Base-by-base conservation (phyloP, 2,888 invertebrate species). In the Anarsia innoxiella region DNA sequence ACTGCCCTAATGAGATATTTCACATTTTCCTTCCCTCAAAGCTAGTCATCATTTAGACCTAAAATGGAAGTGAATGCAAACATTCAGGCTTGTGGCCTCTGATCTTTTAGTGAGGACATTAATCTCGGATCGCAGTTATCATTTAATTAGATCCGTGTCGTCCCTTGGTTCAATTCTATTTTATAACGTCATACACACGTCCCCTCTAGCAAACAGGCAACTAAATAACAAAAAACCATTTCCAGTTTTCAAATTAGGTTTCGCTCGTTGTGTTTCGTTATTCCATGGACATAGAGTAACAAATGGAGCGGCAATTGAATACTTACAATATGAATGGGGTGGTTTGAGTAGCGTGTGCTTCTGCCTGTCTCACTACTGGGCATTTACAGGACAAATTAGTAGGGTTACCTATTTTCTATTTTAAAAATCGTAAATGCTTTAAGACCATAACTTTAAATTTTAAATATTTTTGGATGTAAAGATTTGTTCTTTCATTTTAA, bases 101-200 rank as follows among this genome's bases (percentile, higher is more conserved):
- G 68, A 71, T 73, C 66, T 72, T 65, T 60, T 61, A 60, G 59
- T 60, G 54, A 69, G 69, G 53, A 69, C 74, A 80, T 80, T 82
- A 74, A 82, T 84, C 80, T 82, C 63, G 78, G 71, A 83, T 80
- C 68, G 53, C 47, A 71, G 70, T 82, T 83, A 84, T 84, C 83
- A 80, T 83, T 83, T 84, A 84, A 84, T 84, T 83, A 83, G 79
- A 84, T 84, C 83, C 70, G 68, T 63, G 68, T 68, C 55, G 73
- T 61, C 72, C 73, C 75, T 77, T 72, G 76, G 71, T 80, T 79
- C 79, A 80, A 80, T 83, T 83, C 82, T 79, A 82, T 80, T 82
- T 83, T 82, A 82, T 66, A 80, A 80, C 71, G 84, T 83, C 84
- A 83, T 83, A 82, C 77, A 82, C 83, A 83, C 82, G 77, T 76